Percentiles rank a stretch among this genome's conserved stretches.
Conservation (phyloP, 2,797 vertebrate species). For the Smutsia gigantea region DNA sequence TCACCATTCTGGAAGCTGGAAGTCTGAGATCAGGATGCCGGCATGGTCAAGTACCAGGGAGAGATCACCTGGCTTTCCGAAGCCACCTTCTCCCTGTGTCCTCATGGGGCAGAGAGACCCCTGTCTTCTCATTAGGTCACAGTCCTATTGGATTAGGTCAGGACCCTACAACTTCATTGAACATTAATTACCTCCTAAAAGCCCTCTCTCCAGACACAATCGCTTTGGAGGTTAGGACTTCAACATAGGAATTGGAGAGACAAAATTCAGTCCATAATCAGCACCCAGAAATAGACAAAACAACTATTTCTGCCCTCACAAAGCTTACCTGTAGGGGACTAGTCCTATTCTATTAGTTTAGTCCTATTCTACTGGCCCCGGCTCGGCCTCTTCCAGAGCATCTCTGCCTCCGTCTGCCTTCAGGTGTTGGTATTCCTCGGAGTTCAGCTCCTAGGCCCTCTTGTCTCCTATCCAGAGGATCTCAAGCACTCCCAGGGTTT, state of each 20-base stretch:
- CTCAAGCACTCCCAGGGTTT: background rate
- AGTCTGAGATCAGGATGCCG: background rate
- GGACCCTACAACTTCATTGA: background rate
- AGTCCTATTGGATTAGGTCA: background rate
- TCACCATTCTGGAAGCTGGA: background rate
- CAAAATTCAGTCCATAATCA: background rate
- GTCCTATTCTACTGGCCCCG: background rate
- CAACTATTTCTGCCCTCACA: background rate
- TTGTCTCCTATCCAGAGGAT: background rate
- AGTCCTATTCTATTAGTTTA: background rate
- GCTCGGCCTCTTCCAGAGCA: too few species aligned
- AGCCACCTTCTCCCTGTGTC: background rate
- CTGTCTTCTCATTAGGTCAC: background rate
- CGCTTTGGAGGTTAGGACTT: background rate
- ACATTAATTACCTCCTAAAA: background rate
- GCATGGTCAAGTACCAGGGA: background rate
- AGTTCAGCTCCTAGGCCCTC: background rate
- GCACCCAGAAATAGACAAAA: background rate
- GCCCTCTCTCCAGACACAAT: background rate
- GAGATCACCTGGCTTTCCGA: background rate
- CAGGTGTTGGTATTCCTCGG: background rate
- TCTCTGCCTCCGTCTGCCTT: background rate
- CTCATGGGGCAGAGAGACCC: background rate
- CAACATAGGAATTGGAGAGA: background rate
- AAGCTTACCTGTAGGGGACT: background rate